Conservation (phyloP, 2,888 invertebrate species). For the Congeria kusceri region DNA sequence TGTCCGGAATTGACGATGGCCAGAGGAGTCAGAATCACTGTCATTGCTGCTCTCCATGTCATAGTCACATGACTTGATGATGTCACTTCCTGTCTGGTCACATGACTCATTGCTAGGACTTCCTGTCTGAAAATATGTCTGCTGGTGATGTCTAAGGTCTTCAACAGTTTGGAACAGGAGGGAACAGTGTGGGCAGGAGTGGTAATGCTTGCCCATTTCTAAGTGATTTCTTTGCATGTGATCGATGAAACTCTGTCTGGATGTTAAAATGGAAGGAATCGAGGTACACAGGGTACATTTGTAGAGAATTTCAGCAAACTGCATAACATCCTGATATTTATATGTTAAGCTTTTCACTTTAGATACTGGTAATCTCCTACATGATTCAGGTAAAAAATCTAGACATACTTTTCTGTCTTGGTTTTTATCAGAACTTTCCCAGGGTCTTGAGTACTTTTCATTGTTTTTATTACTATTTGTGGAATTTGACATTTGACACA, state of each 20-base stretch:
- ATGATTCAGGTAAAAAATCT: too few species aligned
- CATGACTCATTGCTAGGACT: slow-evolving; percentile 43
- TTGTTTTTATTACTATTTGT: too few species aligned
- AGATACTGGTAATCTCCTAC: too few species aligned
- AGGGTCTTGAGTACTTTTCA: too few species aligned
- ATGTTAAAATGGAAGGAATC: slow-evolving; percentile 76
- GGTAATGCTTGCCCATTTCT: slow-evolving; percentile 40
- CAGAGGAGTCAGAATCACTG: slow-evolving; percentile 60
- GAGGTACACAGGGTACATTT: slow-evolving; percentile 78
- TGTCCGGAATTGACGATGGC: slow-evolving; percentile 50
- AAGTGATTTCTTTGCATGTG: slow-evolving; percentile 75
- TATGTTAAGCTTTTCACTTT: too few species aligned
- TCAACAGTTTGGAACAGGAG: slow-evolving; percentile 74
- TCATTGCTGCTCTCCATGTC: slow-evolving; percentile 49
- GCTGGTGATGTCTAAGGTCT: slow-evolving; percentile 68
- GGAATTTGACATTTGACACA: too few species aligned
- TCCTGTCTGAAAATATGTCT: slow-evolving; percentile 55
- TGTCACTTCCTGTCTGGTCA: slow-evolving; percentile 57
- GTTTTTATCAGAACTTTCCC: too few species aligned
- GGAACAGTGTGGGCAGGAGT: slow-evolving; percentile 67
- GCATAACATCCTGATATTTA: slow-evolving; percentile 9
- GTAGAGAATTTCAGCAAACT: slow-evolving; percentile 79
- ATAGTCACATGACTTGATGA: slow-evolving; percentile 23
- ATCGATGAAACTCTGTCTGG: slow-evolving; percentile 71
- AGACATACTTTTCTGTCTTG: too few species aligned